phyloP scores from a whole-genome alignment of 1,140 invertebrate genomes.

The Dendroctonus valens region DNA sequence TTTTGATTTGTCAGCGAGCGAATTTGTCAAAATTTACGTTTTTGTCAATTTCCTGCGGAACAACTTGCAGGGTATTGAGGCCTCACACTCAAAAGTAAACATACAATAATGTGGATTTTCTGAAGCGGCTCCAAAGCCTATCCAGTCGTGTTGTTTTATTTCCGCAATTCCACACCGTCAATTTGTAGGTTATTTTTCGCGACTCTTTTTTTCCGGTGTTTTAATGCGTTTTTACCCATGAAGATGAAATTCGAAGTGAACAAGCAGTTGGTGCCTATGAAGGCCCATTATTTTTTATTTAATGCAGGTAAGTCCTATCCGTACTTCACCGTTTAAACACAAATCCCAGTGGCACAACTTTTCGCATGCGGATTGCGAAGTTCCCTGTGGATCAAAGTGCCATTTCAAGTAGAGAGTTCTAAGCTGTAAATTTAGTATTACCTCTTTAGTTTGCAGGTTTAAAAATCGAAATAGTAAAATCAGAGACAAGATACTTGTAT shows the following conservation, averaged over 20 bases:
- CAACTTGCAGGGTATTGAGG: no score
- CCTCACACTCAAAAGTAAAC: no score
- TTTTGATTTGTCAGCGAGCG: no score
- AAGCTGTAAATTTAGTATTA: background rate
- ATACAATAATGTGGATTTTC: no score
- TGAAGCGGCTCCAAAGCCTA: no score
- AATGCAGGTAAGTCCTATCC: slow-evolving; percentile 71
- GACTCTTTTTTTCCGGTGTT: background rate
- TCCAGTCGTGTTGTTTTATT: no score
- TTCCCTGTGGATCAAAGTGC: background rate
- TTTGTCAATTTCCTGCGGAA: no score
- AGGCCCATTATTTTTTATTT: slow-evolving; percentile 84
- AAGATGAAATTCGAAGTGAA: slow-evolving; percentile 57
- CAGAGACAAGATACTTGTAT: no score
- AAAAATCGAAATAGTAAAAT: background rate
- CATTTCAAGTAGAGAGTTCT: background rate
- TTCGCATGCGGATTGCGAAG: background rate
- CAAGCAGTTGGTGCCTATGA: slow-evolving; percentile 76
- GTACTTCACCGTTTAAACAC: slow-evolving; percentile 18
- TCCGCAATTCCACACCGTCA: no score
- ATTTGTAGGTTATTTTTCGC: no score
- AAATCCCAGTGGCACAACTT: slow-evolving; percentile 19
- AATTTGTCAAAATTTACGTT: no score
- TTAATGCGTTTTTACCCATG: slow-evolving; percentile 6
- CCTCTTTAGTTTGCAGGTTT: background rate